Evolutionary conservation across 2,888 invertebrate genomes (phyloP).

Genomic region (Orchestes rusci): DNA sequence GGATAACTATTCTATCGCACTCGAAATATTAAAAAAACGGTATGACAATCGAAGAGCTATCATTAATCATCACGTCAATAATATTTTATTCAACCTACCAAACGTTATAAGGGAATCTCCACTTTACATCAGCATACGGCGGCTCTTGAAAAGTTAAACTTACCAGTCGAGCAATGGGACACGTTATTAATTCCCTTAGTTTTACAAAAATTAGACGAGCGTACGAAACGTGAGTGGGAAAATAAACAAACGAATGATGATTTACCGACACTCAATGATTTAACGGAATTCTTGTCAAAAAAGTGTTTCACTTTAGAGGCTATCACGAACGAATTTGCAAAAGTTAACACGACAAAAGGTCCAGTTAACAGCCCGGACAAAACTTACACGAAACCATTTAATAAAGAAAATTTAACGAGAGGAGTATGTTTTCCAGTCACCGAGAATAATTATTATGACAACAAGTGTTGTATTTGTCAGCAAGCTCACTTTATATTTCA

Average conservation of each 20-base stretch:
- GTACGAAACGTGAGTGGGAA: slow-evolving; percentile 18
- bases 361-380: background rate
- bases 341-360: background rate
- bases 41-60: slow-evolving; percentile 16
- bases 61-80: slow-evolving; percentile 16
- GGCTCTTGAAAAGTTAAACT: slow-evolving; percentile 18
- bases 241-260: slow-evolving; percentile 8
- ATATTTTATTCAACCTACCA: slow-evolving; percentile 16
- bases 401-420: background rate
- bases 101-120: slow-evolving; percentile 12
- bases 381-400: background rate
- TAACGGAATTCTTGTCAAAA: slow-evolving; percentile 15
- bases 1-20: slow-evolving; percentile 6
- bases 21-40: slow-evolving; percentile 15
- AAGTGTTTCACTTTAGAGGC: slow-evolving; percentile 8
- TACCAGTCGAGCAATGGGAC: too few relatives aligned
- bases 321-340: background rate
- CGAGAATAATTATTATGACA: background rate
- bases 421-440: background rate
- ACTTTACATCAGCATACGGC: slow-evolving; percentile 12
- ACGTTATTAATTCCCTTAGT: slow-evolving; percentile 15
- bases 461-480: background rate
- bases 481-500: slow-evolving; percentile 5
- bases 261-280: slow-evolving; percentile 12
- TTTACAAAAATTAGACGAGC: slow-evolving; percentile 15